A percentile compares a stretch with the other conserved stretches of the same genome.
These are phyloP conservation scores for Drosophila bifasciata DNA, from an alignment of 1,140 invertebrate genomes.

Conservation along the genomic window DNA sequence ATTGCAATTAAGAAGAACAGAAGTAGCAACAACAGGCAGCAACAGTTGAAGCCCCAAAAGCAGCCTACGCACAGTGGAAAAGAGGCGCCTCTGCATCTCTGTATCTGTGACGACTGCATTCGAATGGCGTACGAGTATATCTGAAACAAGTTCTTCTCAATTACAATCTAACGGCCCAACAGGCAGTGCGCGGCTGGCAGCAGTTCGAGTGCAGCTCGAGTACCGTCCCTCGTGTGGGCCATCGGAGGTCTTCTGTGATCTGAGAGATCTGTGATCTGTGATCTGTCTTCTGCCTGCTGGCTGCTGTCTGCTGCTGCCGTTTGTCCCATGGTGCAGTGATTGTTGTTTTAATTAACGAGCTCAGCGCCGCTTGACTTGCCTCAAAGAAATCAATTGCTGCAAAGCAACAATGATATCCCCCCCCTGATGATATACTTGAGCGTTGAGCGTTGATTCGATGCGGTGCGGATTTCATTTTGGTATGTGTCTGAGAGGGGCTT, in stretches of 20 bases:
- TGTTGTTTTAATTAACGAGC: constrained; percentile 79
- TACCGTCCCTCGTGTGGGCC: not conserved
- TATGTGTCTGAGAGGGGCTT: constrained; percentile 12
- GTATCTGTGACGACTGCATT: too few relatives aligned
- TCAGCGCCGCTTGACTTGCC: constrained; percentile 16
- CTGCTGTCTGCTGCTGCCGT: constrained; percentile 11
- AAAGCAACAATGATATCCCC: not conserved
- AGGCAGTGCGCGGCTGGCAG: too few relatives aligned
- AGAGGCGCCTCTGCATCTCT: too few relatives aligned
- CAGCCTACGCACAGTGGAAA: too few relatives aligned
- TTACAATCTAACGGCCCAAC: too few relatives aligned
- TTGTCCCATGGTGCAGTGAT: constrained; percentile 42
- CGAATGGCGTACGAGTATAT: not conserved
- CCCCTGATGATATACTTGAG: constrained; percentile 42
- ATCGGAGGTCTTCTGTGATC: not conserved
- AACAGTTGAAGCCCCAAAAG: too few relatives aligned
- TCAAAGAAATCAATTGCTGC: constrained; percentile 48
- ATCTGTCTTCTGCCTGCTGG: constrained; percentile 25
- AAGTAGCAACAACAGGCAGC: not conserved
- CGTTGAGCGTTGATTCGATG: constrained; percentile 21
- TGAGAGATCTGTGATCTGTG: constrained; percentile 23
- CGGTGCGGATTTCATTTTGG: constrained; percentile 36
- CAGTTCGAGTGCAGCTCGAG: not conserved
- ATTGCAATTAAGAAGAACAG: constrained; percentile 25
- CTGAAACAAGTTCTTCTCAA: constrained; percentile 25